These are phyloP conservation scores for Seriola aureovittata DNA, from an alignment of 2,113 vertebrate genomes.

Conservation along the genomic window DNA sequence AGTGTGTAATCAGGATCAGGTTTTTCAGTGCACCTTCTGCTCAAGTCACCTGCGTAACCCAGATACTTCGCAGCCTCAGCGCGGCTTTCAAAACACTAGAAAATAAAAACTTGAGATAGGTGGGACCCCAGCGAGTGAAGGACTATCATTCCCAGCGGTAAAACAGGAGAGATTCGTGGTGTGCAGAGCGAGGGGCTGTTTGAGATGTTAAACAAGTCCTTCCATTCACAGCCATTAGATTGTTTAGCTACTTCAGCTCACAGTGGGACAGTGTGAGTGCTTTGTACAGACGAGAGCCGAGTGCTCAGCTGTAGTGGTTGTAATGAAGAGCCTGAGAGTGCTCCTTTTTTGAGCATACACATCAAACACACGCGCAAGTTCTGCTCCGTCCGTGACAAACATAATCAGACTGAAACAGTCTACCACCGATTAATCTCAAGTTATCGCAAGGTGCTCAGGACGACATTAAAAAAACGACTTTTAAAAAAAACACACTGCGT, in stretches of 20 bases:
- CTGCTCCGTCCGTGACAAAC: background rate
- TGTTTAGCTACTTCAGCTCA: slow-evolving; percentile 50
- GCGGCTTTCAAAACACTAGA: background rate
- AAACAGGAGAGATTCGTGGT: background rate
- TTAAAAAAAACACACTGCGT: background rate
- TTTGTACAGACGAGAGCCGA: slow-evolving; percentile 34
- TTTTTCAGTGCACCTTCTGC: slow-evolving; percentile 56
- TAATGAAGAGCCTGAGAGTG: slow-evolving; percentile 24
- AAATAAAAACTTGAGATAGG: background rate
- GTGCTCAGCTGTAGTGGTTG: slow-evolving; percentile 41
- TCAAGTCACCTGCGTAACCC: slow-evolving; percentile 58
- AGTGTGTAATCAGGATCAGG: slow-evolving; percentile 61
- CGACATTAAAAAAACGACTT: background rate
- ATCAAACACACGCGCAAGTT: background rate
- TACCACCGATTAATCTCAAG: background rate
- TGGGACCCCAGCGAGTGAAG: background rate
- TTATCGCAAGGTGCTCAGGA: background rate
- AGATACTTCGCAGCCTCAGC: slow-evolving; percentile 17
- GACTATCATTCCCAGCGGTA: background rate
- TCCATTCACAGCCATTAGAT: slow-evolving; percentile 23
- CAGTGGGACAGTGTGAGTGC: slow-evolving; percentile 20
- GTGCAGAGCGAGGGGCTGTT: background rate
- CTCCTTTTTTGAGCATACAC: slow-evolving; percentile 25
- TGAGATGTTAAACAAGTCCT: slow-evolving; percentile 30
- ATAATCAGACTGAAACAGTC: background rate